phyloP scores from a whole-genome alignment of 2,888 invertebrate species.

The Athalia cordata region DNA sequence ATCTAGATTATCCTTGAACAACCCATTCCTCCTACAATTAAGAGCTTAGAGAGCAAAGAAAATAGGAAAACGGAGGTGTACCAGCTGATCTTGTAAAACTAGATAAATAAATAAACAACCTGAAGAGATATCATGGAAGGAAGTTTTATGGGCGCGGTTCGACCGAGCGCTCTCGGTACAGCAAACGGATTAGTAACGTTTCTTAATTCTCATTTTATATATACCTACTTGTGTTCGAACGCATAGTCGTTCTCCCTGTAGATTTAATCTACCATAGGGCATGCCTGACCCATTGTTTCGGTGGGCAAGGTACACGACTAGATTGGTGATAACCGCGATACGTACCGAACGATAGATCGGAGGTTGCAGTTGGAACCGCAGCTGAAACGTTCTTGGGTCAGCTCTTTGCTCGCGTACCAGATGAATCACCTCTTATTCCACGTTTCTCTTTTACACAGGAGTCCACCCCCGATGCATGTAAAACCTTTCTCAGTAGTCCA shows the following conservation, averaged over 20 bases:
- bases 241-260: neutral
- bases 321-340: slow-evolving; percentile 56
- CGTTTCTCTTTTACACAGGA: too few relatives aligned
- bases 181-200: neutral
- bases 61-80: slow-evolving; percentile 45
- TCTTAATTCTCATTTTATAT: neutral
- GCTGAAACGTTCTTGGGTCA: too few relatives aligned
- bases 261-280: slow-evolving; percentile 17
- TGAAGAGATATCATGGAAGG: neutral
- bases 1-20: slow-evolving; percentile 34
- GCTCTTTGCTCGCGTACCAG: too few relatives aligned
- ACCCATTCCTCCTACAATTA: slow-evolving; percentile 6
- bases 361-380: neutral
- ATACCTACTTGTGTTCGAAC: neutral
- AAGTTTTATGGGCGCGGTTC: too few relatives aligned
- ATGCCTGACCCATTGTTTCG: slow-evolving; percentile 55
- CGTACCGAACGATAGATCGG: slow-evolving; percentile 46
- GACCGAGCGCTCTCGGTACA: too few relatives aligned
- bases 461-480: too few relatives aligned
- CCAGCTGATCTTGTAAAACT: slow-evolving; percentile 14
- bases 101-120: neutral
- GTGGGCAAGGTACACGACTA: slow-evolving; percentile 50
- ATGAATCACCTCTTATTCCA: too few relatives aligned
- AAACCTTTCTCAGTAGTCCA: too few relatives aligned
- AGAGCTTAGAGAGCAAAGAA: slow-evolving; percentile 22